These are phyloP conservation scores for Linurgus olivaceus DNA, from an alignment of 2,797 vertebrate genomes.

Conservation along the genomic window DNA sequence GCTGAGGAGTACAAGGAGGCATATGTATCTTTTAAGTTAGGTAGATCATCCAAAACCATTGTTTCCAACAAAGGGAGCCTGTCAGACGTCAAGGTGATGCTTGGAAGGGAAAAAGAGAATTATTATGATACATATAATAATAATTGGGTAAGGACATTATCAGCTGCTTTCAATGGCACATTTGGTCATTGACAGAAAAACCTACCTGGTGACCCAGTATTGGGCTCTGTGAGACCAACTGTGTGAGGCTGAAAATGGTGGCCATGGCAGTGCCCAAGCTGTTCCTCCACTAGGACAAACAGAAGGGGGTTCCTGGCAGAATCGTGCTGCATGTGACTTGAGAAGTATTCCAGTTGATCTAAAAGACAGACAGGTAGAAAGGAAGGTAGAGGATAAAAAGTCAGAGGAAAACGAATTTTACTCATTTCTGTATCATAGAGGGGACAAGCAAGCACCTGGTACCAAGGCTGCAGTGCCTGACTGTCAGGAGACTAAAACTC, in stretches of 20 bases:
- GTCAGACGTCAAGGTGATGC: conserved; percentile 62
- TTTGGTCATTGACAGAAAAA: background rate
- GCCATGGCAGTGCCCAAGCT: conserved; percentile 37
- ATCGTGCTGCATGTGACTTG: background rate
- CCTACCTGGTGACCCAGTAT: background rate
- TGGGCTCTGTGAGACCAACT: background rate
- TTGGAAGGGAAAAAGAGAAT: conserved; percentile 12
- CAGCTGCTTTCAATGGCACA: background rate
- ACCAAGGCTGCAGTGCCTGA: background rate
- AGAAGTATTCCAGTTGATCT: conserved; percentile 33
- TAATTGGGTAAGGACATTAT: background rate
- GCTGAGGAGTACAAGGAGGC: conserved; percentile 77
- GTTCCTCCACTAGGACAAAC: background rate
- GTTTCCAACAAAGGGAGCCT: conserved; percentile 55
- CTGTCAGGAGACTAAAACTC: background rate
- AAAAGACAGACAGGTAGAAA: background rate
- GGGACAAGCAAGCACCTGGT: background rate
- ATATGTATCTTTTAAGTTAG: conserved; percentile 69
- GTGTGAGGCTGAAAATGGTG: background rate
- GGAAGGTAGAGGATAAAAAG: background rate
- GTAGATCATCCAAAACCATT: conserved; percentile 75
- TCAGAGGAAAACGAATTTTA: background rate
- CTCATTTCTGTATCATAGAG: background rate
- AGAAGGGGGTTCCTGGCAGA: background rate
- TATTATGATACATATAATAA: background rate